phyloP scores from a whole-genome alignment of 37 sponge, comb jelly and placozoan genomes.

The Halisarca cf. caerulea region DNA sequence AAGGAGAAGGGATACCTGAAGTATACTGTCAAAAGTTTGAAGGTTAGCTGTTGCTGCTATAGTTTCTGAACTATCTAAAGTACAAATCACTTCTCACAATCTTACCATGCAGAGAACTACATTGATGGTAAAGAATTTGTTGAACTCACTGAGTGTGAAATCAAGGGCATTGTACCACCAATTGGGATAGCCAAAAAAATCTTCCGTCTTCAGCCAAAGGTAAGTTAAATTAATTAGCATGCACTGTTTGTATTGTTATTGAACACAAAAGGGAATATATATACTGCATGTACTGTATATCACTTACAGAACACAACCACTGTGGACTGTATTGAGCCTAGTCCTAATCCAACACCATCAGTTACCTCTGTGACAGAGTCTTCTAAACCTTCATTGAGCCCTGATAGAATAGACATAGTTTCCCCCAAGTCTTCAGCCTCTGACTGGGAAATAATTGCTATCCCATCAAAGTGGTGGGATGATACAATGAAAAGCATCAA shows the following conservation, averaged over 20 bases:
- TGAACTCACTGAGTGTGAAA: neutral
- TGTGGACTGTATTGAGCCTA: no score
- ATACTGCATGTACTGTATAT: no score
- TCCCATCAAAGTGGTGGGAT: slow-evolving; percentile 37
- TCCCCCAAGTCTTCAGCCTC: neutral
- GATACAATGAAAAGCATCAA: slow-evolving; percentile 31
- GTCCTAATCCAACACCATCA: no score
- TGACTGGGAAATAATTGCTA: neutral
- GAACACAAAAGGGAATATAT: no score
- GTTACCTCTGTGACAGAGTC: no score
- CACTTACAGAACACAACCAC: no score
- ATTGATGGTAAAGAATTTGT: slow-evolving; percentile 8
- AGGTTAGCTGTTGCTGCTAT: neutral
- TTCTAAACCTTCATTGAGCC: no score
- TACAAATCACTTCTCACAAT: neutral
- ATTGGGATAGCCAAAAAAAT: slow-evolving; percentile 6
- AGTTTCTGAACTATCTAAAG: neutral
- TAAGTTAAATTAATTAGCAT: no score
- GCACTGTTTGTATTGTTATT: no score
- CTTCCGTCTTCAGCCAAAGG: no score
- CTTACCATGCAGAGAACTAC: neutral
- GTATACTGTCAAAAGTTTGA: neutral
- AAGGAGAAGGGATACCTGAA: neutral
- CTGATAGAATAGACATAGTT: no score
- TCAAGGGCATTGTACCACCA: neutral